phyloP scores from a whole-genome alignment of 2,113 vertebrate genomes.

The Sinocyclocheilus rhinocerous region DNA sequence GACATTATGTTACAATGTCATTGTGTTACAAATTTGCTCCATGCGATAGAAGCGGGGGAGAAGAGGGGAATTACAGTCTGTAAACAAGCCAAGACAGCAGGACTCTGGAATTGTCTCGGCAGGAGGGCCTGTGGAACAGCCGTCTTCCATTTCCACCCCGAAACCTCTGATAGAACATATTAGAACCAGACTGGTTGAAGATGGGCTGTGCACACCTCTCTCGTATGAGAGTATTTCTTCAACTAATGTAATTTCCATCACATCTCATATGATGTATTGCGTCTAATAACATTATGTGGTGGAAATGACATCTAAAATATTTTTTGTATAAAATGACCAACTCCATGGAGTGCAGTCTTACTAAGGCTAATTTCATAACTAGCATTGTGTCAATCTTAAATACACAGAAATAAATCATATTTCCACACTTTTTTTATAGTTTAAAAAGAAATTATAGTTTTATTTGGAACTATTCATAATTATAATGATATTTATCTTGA shows the following conservation, averaged over 20 bases:
- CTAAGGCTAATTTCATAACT: too few relatives aligned
- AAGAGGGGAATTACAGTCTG: slow-evolving; percentile 13
- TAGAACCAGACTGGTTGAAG: slow-evolving; percentile 29
- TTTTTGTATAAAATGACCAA: too few relatives aligned
- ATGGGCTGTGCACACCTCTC: neutral
- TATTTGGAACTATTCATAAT: too few relatives aligned
- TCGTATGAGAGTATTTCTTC: neutral
- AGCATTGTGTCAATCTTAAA: too few relatives aligned
- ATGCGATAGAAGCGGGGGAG: neutral
- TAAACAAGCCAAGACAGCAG: slow-evolving; percentile 15
- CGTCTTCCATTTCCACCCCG: slow-evolving; percentile 14
- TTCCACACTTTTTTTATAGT: too few relatives aligned
- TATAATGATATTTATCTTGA: too few relatives aligned
- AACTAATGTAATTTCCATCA: neutral
- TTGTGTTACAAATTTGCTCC: slow-evolving; percentile 7
- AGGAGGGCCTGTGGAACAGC: slow-evolving; percentile 13
- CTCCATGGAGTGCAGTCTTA: too few relatives aligned
- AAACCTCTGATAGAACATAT: slow-evolving; percentile 7
- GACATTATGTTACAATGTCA: slow-evolving; percentile 16
- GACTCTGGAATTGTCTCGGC: slow-evolving; percentile 2
- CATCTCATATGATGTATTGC: neutral
- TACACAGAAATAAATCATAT: too few relatives aligned
- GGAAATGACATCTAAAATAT: neutral
- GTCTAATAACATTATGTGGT: neutral
- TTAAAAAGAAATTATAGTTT: too few relatives aligned